Base-by-base conservation (phyloP, 2,113 vertebrate genomes). In the Poicephalus gulielmi region DNA sequence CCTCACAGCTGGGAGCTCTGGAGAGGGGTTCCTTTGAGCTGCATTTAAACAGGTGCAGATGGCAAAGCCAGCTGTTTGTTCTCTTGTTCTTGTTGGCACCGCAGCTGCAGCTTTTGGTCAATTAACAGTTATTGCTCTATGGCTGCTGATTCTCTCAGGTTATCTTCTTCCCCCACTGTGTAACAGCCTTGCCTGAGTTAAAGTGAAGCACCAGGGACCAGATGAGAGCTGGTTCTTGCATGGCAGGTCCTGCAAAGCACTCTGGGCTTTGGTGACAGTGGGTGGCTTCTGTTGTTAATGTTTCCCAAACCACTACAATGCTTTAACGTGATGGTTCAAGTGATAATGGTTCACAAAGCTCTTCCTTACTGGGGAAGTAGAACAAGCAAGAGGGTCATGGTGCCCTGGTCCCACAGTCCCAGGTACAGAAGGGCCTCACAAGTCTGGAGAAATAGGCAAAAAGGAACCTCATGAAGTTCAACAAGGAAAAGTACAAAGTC, bases 11-110 rank as follows among this genome's bases (percentile, higher is more conserved):
- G 82, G 78, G 57, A 90, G 31, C 50, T 62, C 86, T 67, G 44
- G 49, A 87, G 52, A 86, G 53, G 49, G 59, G 41, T 23, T 39
- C 31, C 28, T 77, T 43, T 53, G 44, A 46, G 81, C 57, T 57
- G 39, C n/a, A 5, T 74, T 84, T 77, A 43, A 78, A 78, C 20
- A 47, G 66, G 47, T 2, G 2, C 94, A 95, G 94, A 83, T 80
- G 93, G 88, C 87, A 62, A 52, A 43, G 63, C 71, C 95, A 86
- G 87, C 71, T 78, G 88, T 86, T 83, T 33, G 27, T n/a, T 71
- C 92, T 69, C 46, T 90, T 78, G 75, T 43, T 86, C 87, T 73
- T 6, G 1, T 79, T 88, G 92, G 31, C 93, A 59, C 46, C 3
- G 0, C 49, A 73, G 74, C 53, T 31, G 20, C 2, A 1, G 41